Percentiles rank a stretch among this genome's conserved stretches.
Evolutionary conservation across 2,888 invertebrate genomes (phyloP).

Genomic region (Lutraria lutraria): DNA sequence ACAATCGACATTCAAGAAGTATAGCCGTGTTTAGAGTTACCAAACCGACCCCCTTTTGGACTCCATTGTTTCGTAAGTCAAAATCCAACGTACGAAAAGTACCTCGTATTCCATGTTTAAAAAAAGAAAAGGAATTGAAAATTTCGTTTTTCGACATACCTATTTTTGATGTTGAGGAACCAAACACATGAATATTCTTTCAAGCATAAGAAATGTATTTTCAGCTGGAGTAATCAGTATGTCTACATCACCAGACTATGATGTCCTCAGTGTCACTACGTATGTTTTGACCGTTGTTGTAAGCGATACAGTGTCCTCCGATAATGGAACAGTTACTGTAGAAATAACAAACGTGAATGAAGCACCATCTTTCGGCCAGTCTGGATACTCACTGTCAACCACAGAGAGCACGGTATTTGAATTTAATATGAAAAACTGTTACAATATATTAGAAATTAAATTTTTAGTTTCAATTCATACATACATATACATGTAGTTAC

Average conservation of each 20-base stretch:
- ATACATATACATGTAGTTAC: too few relatives aligned
- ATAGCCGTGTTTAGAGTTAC: background rate
- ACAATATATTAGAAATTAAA: background rate
- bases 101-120: background rate
- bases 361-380: constrained; percentile 47
- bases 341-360: constrained; percentile 50
- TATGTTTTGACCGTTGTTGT: constrained; percentile 37
- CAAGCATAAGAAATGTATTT: background rate
- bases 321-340: constrained; percentile 24
- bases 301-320: constrained; percentile 37
- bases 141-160: background rate
- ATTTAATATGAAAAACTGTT: background rate
- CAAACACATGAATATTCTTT: background rate
- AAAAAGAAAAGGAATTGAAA: background rate
- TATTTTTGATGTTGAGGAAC: background rate
- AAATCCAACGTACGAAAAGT: background rate
- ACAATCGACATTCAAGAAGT: too few relatives aligned
- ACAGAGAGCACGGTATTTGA: constrained; percentile 45
- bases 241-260: constrained; percentile 22
- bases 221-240: constrained; percentile 29
- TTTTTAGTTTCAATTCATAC: too few relatives aligned
- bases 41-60: background rate
- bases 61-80: background rate
- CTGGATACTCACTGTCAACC: constrained; percentile 48
- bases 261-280: background rate